Conservation (phyloP, 2,888 invertebrate genomes). For the Polyploca ridens region DNA sequence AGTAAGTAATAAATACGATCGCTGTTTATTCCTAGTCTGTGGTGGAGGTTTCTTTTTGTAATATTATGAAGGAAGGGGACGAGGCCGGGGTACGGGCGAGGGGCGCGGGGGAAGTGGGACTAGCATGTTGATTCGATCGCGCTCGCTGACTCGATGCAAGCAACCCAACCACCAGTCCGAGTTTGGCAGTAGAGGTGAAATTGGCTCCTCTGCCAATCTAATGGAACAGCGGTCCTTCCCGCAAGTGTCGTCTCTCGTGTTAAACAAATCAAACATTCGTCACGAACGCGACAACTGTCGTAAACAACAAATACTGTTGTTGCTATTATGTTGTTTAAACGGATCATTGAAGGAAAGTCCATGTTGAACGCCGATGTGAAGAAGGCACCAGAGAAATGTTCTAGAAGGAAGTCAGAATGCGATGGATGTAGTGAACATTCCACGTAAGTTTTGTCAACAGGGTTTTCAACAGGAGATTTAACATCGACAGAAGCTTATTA, state of each 20-base stretch:
- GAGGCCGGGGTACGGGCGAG: slow-evolving; percentile 23
- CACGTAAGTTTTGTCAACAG: slow-evolving; percentile 64
- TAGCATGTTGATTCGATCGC: slow-evolving; percentile 56
- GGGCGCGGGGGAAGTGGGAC: slow-evolving; percentile 37
- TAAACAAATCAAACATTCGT: slow-evolving; percentile 77
- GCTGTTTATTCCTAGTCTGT: slow-evolving; percentile 51
- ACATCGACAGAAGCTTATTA: neutral
- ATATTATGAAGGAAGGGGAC: slow-evolving; percentile 32
- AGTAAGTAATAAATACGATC: no score
- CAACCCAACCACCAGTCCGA: slow-evolving; percentile 54
- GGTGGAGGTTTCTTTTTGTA: slow-evolving; percentile 46
- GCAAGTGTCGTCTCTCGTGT: slow-evolving; percentile 66
- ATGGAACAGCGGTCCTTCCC: slow-evolving; percentile 80
- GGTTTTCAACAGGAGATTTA: neutral
- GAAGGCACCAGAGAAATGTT: slow-evolving; percentile 72
- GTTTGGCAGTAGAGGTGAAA: slow-evolving; percentile 72
- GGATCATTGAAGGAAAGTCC: slow-evolving; percentile 84
- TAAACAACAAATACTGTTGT: slow-evolving; percentile 78
- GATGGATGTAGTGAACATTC: slow-evolving; percentile 77
- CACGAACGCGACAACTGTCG: slow-evolving; percentile 76
- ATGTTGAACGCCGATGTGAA: slow-evolving; percentile 74
- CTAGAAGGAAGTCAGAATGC: slow-evolving; percentile 79
- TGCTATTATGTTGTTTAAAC: slow-evolving; percentile 84
- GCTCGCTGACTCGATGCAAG: slow-evolving; percentile 37
- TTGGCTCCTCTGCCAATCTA: slow-evolving; percentile 79